Conservation (phyloP, 2,888 invertebrate genomes). For the Deroplatys truncata region DNA sequence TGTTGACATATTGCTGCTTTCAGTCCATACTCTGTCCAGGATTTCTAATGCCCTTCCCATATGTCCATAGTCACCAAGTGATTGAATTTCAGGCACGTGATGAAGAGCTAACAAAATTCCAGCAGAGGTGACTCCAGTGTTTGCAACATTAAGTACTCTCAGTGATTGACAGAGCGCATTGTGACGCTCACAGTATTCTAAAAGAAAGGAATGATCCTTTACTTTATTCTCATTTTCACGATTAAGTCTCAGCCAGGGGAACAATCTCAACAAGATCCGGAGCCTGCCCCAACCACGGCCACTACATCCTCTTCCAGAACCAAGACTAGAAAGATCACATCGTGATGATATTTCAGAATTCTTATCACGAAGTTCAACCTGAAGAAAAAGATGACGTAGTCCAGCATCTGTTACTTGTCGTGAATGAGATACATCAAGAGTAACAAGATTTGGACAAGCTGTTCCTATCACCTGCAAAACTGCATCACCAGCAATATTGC, state of each 20-base stretch:
- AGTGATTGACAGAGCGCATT: constrained; percentile 44
- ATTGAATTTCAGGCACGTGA: constrained; percentile 42
- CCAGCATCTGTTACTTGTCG: constrained; percentile 46
- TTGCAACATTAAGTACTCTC: constrained; percentile 43
- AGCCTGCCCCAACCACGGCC: constrained; percentile 28
- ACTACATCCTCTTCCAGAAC: background rate
- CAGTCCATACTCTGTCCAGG: constrained; percentile 36
- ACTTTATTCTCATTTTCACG: constrained; percentile 32
- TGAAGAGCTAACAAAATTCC: constrained; percentile 43
- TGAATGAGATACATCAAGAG: constrained; percentile 45
- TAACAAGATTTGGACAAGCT: constrained; percentile 42
- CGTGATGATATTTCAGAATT: constrained; percentile 16
- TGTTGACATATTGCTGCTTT: constrained; percentile 29
- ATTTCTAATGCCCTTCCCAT: constrained; percentile 44
- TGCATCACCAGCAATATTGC: constrained; percentile 45
- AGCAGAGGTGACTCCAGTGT: constrained; percentile 43
- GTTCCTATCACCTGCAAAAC: constrained; percentile 44
- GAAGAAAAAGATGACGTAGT: constrained; percentile 42
- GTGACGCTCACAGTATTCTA: constrained; percentile 43
- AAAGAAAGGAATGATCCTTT: constrained; percentile 35
- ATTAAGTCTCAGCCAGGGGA: constrained; percentile 33
- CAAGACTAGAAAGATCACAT: background rate
- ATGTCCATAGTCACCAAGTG: constrained; percentile 45
- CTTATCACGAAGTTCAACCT: constrained; percentile 43
- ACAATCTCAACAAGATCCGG: constrained; percentile 26